Conservation (phyloP, 2,113 vertebrate species). For the Fregata magnificens region DNA sequence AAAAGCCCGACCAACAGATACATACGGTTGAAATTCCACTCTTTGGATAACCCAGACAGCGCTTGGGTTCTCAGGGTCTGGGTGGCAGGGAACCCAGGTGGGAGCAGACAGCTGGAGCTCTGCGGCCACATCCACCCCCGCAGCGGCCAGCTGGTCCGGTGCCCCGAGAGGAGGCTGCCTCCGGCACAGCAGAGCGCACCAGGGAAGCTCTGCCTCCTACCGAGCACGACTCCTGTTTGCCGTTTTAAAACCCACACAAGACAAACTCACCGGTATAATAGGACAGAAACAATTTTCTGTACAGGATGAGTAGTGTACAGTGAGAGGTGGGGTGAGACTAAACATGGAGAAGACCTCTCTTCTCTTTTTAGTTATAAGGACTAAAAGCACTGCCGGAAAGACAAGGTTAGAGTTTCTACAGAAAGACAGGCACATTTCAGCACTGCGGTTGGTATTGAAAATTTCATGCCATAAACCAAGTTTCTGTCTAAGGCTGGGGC, state of each 20-base stretch:
- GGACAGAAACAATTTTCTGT: not conserved
- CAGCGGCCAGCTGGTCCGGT: fast-evolving
- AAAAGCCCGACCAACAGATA: not conserved
- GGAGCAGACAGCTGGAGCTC: not conserved
- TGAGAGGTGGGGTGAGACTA: not conserved
- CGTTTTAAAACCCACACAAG: not conserved
- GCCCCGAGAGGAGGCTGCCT: not conserved
- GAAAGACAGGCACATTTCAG: not conserved
- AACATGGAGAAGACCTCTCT: not conserved
- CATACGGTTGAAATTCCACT: not conserved
- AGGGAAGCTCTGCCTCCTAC: not conserved
- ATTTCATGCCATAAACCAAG: not conserved
- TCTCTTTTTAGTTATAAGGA: not conserved
- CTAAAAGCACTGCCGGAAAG: not conserved
- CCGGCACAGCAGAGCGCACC: fast-evolving
- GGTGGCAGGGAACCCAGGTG: fast-evolving
- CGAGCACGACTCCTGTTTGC: fast-evolving
- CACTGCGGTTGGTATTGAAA: not conserved
- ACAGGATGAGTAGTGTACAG: fast-evolving
- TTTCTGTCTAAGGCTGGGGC: not conserved
- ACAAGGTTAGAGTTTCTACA: not conserved
- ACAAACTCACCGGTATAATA: fast-evolving
- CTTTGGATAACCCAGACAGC: not conserved
- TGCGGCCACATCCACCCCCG: fast-evolving
- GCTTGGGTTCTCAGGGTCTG: not conserved